Evolutionary conservation across 92 coral and sea anemone species (phyloP), one percentile per base, ranked within the genome.

Genomic region (Heteractis magnifica): DNA sequence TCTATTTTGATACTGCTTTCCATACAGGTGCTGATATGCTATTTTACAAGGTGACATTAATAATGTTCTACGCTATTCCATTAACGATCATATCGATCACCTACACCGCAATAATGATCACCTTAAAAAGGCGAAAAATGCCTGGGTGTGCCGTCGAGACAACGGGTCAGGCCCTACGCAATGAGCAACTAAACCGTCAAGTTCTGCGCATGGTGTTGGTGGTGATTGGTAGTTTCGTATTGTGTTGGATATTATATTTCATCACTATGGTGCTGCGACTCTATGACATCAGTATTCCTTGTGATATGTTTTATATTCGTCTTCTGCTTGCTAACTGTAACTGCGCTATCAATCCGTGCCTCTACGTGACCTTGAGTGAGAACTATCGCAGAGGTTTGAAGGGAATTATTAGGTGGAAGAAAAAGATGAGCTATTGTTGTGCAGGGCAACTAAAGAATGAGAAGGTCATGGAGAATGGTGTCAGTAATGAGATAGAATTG

Each of bases 241-340:
- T 64, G 48, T 92, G 95, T 14, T 92, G 92, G 95, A 44, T 92
- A 49, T 49, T 92, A 65, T 92, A 89, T 64, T 92, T 92, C 58
- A 79, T 92, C 55, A 85, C 83, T 11, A 79, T 84, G 73, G 79
- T 89, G 4, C 52, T 92, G 51, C 79, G 82, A 3, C 86, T 91
- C 10, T 81, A 87, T 78, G 72, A 77, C 44, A 56, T 74, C 0
- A 71, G 75, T 0, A 72, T 92, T 8, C 90, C 95, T 0, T 89
- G 95, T 70, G 83, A 92, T 55, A 75, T 90, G 52, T 79, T 83
- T 72, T 92, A 86, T 59, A 71, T 78, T 10, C 81, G 91, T 18
- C 71, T 92, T 14, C 65, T 92, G 52, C 88, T 92, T 4, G 92
- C 95, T 3, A 87, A 89, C 76, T 53, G 76, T 20, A 92, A 92